Evolutionary conservation across 2,797 vertebrate species (phyloP).

Genomic region (Kryptolebias ocellatus): DNA sequence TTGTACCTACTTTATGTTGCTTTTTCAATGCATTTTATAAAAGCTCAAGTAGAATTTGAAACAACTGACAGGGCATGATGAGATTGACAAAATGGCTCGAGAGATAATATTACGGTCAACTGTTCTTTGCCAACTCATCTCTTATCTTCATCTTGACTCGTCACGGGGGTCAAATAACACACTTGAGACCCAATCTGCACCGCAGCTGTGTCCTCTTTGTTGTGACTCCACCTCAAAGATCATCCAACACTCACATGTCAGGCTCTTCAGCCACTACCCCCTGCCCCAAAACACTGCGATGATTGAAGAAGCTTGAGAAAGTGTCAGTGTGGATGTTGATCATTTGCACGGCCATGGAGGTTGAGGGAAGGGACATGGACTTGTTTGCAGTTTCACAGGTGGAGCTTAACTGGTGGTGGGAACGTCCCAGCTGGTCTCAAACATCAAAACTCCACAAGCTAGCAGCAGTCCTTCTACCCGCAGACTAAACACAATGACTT

Average conservation of each 20-base stretch:
- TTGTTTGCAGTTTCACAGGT: conserved; percentile 67
- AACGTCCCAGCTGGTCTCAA: conserved; percentile 62
- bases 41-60: conserved; percentile 30
- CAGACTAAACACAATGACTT: conserved; percentile 65
- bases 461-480: conserved; percentile 58
- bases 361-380: conserved; percentile 36
- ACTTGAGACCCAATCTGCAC: conserved; percentile 36
- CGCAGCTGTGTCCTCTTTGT: conserved; percentile 62
- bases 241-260: conserved; percentile 21
- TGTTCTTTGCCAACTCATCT: conserved; percentile 19
- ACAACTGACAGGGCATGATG: conserved; percentile 14
- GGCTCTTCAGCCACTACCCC: conserved; percentile 3
- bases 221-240: conserved; percentile 11
- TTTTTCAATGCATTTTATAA: conserved; percentile 32
- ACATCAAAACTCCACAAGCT: conserved; percentile 58
- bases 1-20: conserved; percentile 36
- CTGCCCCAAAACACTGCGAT: neutral
- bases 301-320: conserved; percentile 48
- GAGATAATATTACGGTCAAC: conserved; percentile 36
- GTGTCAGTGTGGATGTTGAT: conserved; percentile 65
- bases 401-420: conserved; percentile 47
- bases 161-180: conserved; percentile 29
- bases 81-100: conserved; percentile 27
- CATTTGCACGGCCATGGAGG: conserved; percentile 13
- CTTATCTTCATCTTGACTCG: conserved; percentile 28